These are phyloP conservation scores for Phaonia tiefii DNA, from an alignment of 2,888 invertebrate species.

Conservation along the genomic window DNA sequence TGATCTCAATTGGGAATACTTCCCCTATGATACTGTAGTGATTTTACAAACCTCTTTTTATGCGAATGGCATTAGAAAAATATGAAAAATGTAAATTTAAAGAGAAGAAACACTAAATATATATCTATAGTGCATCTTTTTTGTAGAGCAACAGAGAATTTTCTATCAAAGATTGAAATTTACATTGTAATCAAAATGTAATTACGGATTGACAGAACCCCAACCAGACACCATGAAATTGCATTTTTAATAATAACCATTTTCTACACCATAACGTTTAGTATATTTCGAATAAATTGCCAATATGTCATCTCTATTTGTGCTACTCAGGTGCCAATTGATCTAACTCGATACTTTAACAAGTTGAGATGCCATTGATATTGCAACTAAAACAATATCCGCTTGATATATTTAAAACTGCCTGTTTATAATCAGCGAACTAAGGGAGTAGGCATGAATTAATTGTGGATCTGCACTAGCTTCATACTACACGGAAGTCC, in stretches of 20 bases:
- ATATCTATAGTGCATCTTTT: not conserved
- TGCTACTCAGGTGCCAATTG: no score
- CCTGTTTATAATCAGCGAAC: no score
- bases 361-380: no score
- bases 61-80: slow-evolving; percentile 18
- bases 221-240: slow-evolving; percentile 11
- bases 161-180: slow-evolving; percentile 14
- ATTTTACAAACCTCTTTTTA: not conserved
- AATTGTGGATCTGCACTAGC: no score
- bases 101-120: not conserved
- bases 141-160: not conserved
- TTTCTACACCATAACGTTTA: no score
- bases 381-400: no score
- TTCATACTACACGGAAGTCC: no score
- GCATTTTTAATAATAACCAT: not conserved
- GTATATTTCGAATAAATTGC: no score
- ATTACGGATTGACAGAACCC: slow-evolving; percentile 33
- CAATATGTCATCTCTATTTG: no score
- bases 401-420: no score
- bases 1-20: slow-evolving; percentile 8
- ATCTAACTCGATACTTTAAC: no score
- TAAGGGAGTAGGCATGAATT: no score
- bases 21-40: not conserved
- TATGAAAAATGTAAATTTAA: slow-evolving; percentile 27
- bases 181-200: slow-evolving; percentile 26